phyloP scores from a whole-genome alignment of 2,888 invertebrate genomes.

The Zaprionus bogoriensis region DNA sequence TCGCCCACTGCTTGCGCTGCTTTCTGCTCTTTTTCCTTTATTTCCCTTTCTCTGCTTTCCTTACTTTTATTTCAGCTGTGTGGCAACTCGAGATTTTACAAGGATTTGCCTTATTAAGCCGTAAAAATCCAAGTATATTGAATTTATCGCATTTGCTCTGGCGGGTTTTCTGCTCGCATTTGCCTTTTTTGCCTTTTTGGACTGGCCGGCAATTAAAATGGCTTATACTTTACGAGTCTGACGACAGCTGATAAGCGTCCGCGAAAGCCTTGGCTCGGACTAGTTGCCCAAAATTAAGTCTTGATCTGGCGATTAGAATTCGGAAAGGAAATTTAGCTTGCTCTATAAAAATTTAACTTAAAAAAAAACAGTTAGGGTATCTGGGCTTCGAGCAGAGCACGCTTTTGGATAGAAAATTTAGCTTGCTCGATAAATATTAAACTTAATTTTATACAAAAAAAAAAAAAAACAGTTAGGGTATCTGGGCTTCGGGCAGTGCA shows the following conservation, averaged over 20 bases:
- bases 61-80: not conserved
- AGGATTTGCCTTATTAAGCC: constrained; percentile 46
- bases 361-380: too few species aligned
- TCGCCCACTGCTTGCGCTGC: constrained; percentile 9
- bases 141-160: constrained; percentile 48
- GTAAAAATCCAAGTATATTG: constrained; percentile 43
- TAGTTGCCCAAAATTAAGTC: too few species aligned
- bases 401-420: too few species aligned
- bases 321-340: too few species aligned
- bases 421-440: too few species aligned
- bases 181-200: not conserved
- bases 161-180: constrained; percentile 3
- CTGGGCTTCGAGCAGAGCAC: too few species aligned
- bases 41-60: not conserved
- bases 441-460: too few species aligned
- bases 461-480: not conserved
- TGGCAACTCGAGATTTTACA: constrained; percentile 33
- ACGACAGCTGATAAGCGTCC: not conserved
- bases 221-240: constrained; percentile 6
- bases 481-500: not conserved
- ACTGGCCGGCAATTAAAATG: constrained; percentile 5
- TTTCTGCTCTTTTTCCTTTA: constrained; percentile 18
- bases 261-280: too few species aligned
- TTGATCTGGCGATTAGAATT: not conserved
- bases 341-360: too few species aligned